Percentiles rank a stretch among this genome's conserved stretches.
Conservation (phyloP, 2,888 invertebrate genomes). For the Harpalus rufipes region DNA sequence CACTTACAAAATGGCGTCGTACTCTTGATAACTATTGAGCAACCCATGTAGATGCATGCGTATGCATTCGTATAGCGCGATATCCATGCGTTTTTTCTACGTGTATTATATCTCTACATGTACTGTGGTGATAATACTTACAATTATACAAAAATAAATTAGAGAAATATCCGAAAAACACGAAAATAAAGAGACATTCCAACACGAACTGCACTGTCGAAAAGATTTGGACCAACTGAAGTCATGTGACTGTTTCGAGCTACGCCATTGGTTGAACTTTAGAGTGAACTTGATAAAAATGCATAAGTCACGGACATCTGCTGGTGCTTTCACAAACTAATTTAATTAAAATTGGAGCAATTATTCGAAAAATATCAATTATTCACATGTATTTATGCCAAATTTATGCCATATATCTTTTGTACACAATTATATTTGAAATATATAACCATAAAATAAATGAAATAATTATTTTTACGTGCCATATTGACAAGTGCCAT, state of each 20-base stretch:
- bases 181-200: slow-evolving; percentile 64
- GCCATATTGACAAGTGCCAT: slow-evolving; percentile 11
- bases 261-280: slow-evolving; percentile 57
- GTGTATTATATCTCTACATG: slow-evolving; percentile 13
- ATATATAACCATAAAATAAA: neutral
- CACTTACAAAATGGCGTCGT: slow-evolving; percentile 66
- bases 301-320: slow-evolving; percentile 56
- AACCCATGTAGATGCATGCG: slow-evolving; percentile 57
- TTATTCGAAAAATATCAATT: slow-evolving; percentile 26
- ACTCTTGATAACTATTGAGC: slow-evolving; percentile 64
- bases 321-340: neutral
- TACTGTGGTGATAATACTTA: slow-evolving; percentile 53
- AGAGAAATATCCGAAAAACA: slow-evolving; percentile 60
- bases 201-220: slow-evolving; percentile 65
- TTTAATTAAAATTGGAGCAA: neutral
- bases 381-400: neutral
- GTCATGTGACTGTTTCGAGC: slow-evolving; percentile 61
- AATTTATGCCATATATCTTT: slow-evolving; percentile 8
- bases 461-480: slow-evolving; percentile 1
- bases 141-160: slow-evolving; percentile 64
- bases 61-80: slow-evolving; percentile 42
- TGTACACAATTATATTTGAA: neutral
- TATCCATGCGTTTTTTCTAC: neutral
- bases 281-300: slow-evolving; percentile 57
- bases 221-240: slow-evolving; percentile 67